Conservation (phyloP, 2,797 vertebrate species). For the Sebastes hubbsi region DNA sequence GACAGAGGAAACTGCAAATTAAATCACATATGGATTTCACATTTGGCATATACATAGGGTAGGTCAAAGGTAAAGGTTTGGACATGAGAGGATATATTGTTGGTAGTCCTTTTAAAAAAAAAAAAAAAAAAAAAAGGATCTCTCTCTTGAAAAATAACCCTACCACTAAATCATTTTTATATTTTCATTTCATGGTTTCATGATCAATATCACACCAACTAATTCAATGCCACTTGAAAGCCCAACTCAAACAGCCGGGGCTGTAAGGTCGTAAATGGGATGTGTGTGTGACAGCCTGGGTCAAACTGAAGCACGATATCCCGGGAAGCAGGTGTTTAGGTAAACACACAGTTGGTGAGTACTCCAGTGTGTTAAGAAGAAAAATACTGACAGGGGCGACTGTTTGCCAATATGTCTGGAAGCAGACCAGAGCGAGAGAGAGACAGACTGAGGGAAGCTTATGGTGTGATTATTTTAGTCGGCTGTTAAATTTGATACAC, state of each 20-base stretch:
- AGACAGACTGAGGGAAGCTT: conserved; percentile 27
- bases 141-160: neutral
- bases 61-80: neutral
- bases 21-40: neutral
- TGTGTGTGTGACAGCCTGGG: conserved; percentile 24
- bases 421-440: conserved; percentile 39
- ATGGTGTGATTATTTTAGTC: conserved; percentile 72
- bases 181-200: neutral
- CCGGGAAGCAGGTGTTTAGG: conserved; percentile 60
- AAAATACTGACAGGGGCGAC: conserved; percentile 53
- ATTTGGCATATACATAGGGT: neutral
- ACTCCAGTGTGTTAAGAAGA: conserved; percentile 56
- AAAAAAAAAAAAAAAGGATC: neutral
- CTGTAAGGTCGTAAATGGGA: conserved; percentile 25
- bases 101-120: neutral
- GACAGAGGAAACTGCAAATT: neutral
- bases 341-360: conserved; percentile 60
- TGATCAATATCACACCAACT: neutral
- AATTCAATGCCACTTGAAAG: neutral
- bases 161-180: neutral
- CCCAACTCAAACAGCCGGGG: neutral
- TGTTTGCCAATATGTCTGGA: conserved; percentile 58
- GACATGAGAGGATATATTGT: neutral
- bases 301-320: conserved; percentile 49
- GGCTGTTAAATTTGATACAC: conserved; percentile 74